Base-by-base conservation (phyloP, 2,888 invertebrate species). In the Tetragnatha montana region DNA sequence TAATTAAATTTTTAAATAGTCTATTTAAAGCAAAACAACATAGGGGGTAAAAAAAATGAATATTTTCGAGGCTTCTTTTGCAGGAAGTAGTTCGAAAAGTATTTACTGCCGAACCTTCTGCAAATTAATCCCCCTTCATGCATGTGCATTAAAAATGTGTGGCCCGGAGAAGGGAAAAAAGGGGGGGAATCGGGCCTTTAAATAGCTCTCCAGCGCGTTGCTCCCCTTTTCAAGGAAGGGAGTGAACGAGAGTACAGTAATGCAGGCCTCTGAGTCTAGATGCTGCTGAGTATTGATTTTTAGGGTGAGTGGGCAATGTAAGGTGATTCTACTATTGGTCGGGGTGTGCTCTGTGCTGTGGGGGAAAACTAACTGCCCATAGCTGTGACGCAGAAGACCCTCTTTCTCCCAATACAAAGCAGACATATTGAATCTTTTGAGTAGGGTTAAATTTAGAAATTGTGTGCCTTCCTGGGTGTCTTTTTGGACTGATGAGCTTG, bases 241-340 rank as follows among this genome's bases (percentile, higher is more conserved):
- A 80, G 49, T 68, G 79, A 50, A 79, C 70, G 79, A 82, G 78
- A 71, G 83, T 88, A 49, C 88, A 79, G 88, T 83, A 88, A 88
- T 88, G 88, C 89, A 85, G 85, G 69, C 75, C 19, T 80, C 74
- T 74, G 68, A 79, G 73, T 84, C 78, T 82, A 79, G 84, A 79
- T 83, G 83, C 85, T 81, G 76, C 85, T 81, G 76, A 71, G 85
- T 89, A 89, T 89, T 89, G 89, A 89, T 89, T 89, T 89, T 89
- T 89, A 75, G 89, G 89, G 89, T 85, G 89, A 89, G 89, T 89
- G 89, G 89, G 89, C 89, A 84, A n/a, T 89, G 76, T 81, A 89
- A 81, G 89, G 85, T 81, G 89, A 85, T 89, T 89, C 84, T 85
- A 85, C 85, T 47, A 89, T 89, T 89, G 89, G 89, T 85, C 76